These are phyloP conservation scores for Eulemur rubriventer DNA, from an alignment of 2,797 vertebrate species.

Conservation along the genomic window DNA sequence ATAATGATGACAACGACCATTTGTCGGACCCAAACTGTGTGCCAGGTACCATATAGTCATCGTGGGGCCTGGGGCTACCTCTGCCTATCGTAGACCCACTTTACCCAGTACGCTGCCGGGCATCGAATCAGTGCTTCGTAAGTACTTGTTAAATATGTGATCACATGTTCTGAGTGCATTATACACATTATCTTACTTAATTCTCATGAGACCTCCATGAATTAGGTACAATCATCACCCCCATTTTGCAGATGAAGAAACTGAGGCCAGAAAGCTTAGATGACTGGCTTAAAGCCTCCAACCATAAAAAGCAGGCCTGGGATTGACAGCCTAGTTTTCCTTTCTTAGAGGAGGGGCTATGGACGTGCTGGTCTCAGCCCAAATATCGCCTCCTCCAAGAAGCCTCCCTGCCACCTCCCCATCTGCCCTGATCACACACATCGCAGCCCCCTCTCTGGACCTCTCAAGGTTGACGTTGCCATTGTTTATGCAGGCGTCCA, in stretches of 20 bases:
- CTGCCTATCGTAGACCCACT: background rate
- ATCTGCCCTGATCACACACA: background rate
- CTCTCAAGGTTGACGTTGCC: background rate
- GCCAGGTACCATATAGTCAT: too few relatives aligned
- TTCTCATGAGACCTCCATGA: background rate
- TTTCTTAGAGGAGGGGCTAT: background rate
- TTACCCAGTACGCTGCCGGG: background rate
- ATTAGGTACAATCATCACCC: accelerated
- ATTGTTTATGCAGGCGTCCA: background rate
- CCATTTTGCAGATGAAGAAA: background rate
- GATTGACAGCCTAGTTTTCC: background rate
- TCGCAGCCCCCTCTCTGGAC: background rate
- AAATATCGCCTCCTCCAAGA: background rate
- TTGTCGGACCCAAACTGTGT: background rate
- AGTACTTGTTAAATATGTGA: background rate
- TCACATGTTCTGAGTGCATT: background rate
- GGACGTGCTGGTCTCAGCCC: background rate
- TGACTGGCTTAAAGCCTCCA: background rate
- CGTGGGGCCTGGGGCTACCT: background rate
- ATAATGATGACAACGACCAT: background rate
- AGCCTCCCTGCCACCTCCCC: background rate
- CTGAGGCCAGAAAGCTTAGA: background rate
- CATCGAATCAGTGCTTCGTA: background rate
- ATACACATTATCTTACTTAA: background rate
- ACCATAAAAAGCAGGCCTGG: background rate